phyloP scores from a whole-genome alignment of 2,797 vertebrate genomes.

The Fringilla coelebs region DNA sequence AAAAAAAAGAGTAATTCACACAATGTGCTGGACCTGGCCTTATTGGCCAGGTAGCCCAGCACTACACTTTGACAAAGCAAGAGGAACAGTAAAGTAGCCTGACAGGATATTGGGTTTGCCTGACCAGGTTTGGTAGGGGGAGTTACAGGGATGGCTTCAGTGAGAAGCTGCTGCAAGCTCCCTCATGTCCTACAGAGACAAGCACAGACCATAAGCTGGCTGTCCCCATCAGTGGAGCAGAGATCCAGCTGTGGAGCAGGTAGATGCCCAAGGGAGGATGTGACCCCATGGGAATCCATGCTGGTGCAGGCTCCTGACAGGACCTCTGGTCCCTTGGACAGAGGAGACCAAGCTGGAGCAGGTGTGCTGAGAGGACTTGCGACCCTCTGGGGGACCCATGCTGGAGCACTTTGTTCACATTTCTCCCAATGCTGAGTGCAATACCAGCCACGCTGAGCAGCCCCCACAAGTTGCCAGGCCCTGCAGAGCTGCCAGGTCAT shows the following conservation, averaged over 20 bases:
- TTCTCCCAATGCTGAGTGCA: rapidly evolving
- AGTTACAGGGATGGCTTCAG: neutral
- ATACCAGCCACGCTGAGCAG: neutral
- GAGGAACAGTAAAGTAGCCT: neutral
- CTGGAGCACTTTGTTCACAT: neutral
- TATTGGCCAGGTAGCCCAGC: rapidly evolving
- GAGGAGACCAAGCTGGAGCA: neutral
- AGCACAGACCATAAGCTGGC: neutral
- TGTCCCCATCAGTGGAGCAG: neutral
- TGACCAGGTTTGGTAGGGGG: neutral
- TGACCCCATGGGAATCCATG: rapidly evolving
- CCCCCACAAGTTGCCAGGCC: neutral
- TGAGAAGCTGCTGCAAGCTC: neutral
- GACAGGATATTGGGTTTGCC: neutral
- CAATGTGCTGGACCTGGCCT: neutral
- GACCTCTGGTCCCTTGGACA: neutral
- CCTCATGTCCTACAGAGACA: neutral
- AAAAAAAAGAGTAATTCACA: neutral
- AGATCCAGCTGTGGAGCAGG: neutral
- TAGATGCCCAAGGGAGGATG: neutral
- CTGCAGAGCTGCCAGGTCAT: neutral
- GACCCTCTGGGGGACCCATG: neutral
- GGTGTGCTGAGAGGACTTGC: neutral
- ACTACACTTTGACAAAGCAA: neutral
- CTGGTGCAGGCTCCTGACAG: neutral